Evolutionary conservation across 1,140 invertebrate species (phyloP).

Genomic region (Drosophila kohkoa): DNA sequence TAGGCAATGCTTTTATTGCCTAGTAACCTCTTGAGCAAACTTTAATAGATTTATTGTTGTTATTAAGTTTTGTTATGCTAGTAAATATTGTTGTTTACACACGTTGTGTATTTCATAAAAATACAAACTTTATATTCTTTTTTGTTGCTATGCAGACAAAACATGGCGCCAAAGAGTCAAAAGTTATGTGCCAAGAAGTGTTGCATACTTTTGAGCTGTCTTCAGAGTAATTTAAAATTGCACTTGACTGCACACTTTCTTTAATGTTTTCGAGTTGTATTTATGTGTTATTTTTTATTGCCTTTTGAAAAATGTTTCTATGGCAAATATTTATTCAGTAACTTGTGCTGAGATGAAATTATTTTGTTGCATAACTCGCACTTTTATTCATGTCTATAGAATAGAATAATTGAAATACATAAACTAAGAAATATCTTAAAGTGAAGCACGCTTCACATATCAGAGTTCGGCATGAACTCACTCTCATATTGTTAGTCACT

Average conservation of each 20-base stretch:
- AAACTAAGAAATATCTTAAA: no score
- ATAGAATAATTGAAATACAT: no score
- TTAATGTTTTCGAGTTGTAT: no score
- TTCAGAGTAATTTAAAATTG: no score
- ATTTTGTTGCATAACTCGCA: no score
- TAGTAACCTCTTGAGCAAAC: neutral
- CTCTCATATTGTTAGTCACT: conserved; percentile 40
- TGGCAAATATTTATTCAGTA: no score
- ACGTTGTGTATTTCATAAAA: neutral
- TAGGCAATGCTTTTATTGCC: neutral
- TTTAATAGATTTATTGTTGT: neutral
- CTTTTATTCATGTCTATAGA: no score
- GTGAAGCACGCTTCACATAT: conserved; percentile 6
- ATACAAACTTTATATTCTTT: neutral
- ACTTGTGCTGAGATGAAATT: no score
- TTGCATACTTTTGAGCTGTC: conserved; percentile 2
- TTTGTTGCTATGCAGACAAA: neutral
- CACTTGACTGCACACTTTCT: no score
- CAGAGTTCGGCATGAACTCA: conserved; percentile 4
- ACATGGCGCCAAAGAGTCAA: neutral
- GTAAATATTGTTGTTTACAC: neutral
- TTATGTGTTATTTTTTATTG: no score
- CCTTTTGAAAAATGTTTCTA: no score
- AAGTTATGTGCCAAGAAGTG: conserved; percentile 1
- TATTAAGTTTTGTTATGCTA: neutral